A percentile compares a stretch with the other conserved stretches of the same genome.
Evolutionary conservation across 2,797 vertebrate species (phyloP).

Genomic region (Peromyscus melanophrys): DNA sequence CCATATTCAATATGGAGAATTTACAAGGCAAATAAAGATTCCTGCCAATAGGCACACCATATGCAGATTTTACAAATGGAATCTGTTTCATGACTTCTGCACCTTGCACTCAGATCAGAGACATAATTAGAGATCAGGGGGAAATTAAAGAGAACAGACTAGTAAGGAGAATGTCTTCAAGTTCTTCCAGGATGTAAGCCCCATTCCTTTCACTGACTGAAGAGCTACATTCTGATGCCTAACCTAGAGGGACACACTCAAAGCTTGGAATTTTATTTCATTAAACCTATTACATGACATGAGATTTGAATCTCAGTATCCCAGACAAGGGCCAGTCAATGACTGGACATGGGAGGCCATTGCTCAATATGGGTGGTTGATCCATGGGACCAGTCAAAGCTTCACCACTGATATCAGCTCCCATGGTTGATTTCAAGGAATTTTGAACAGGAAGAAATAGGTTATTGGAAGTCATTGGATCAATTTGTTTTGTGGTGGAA

Average conservation of each 20-base stretch:
- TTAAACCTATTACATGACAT: background rate
- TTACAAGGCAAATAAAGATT: conserved; percentile 60
- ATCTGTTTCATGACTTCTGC: conserved; percentile 75
- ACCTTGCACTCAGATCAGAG: conserved; percentile 69
- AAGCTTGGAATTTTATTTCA: conserved; percentile 24
- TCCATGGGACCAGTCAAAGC: background rate
- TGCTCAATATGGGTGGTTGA: background rate
- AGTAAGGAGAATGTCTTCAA: conserved; percentile 35
- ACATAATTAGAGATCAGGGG: conserved; percentile 59
- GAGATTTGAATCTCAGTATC: background rate
- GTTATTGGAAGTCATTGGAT: background rate
- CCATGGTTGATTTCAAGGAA: background rate
- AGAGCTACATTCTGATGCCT: background rate
- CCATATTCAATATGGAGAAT: conserved; percentile 57
- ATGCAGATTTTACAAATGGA: conserved; percentile 76
- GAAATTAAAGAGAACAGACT: conserved; percentile 61
- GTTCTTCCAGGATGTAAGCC: background rate
- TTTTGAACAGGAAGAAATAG: background rate
- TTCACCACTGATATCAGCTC: background rate
- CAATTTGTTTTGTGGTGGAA: background rate
- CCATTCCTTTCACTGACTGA: background rate
- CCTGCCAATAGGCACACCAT: conserved; percentile 72
- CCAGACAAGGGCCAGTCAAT: background rate
- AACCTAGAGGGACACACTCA: background rate
- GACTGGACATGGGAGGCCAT: background rate